These are phyloP conservation scores for Coregonus sp. DNA, from an alignment of 2,797 vertebrate genomes.

Conservation along the genomic window DNA sequence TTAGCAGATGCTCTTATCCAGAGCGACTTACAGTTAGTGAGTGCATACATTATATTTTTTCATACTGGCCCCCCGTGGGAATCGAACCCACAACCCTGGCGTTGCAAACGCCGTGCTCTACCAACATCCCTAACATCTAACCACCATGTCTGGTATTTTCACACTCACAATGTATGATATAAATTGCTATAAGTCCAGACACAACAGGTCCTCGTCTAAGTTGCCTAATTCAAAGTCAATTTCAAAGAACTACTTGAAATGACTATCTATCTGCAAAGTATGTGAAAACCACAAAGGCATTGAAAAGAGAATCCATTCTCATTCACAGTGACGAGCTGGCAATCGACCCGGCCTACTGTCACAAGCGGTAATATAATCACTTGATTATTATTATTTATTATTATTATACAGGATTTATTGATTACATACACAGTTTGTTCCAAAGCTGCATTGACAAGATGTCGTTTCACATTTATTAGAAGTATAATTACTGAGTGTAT, in stretches of 20 bases:
- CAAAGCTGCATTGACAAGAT: background rate
- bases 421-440: background rate
- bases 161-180: background rate
- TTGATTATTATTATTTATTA: background rate
- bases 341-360: background rate
- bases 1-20: too few relatives aligned
- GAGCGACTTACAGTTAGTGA: too few relatives aligned
- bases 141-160: too few relatives aligned
- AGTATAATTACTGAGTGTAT: background rate
- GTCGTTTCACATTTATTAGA: background rate
- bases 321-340: constrained; percentile 1
- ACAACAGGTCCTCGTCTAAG: background rate
- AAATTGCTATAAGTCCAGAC: background rate
- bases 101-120: too few relatives aligned
- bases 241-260: background rate
- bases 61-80: too few relatives aligned
- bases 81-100: too few relatives aligned
- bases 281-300: background rate
- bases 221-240: background rate
- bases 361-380: background rate
- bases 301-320: background rate
- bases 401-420: background rate
- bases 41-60: too few relatives aligned
- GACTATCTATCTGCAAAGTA: background rate
- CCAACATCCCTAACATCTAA: too few relatives aligned